phyloP scores from a whole-genome alignment of 1,140 invertebrate species.

The Helicoverpa armigera region DNA sequence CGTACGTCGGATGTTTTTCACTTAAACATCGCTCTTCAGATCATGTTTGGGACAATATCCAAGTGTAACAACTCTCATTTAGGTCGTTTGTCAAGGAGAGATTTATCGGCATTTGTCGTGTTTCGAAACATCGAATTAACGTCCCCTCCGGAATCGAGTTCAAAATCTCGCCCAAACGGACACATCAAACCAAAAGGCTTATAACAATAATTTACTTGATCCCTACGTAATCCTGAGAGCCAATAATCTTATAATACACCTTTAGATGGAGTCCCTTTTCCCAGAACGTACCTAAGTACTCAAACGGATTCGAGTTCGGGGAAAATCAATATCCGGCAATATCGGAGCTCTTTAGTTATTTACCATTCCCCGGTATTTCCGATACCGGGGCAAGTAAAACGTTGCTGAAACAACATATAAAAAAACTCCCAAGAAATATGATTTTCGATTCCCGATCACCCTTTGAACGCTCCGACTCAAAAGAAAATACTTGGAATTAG shows the following conservation, averaged over 20 bases:
- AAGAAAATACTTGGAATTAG: constrained; percentile 1
- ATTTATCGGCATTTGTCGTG: not conserved
- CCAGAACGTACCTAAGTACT: constrained; percentile 15
- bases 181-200: not conserved
- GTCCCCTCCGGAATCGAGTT: not conserved
- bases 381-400: constrained; percentile 10
- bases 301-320: constrained; percentile 13
- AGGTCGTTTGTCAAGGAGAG: not conserved
- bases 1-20: constrained; percentile 5
- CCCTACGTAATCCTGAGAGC: not conserved
- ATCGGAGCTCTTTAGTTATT: constrained; percentile 34
- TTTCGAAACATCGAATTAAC: not conserved
- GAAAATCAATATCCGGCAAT: constrained; percentile 35
- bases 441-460: not conserved
- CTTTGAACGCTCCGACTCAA: not conserved
- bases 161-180: not conserved
- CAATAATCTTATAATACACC: constrained; percentile 29
- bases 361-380: constrained; percentile 6
- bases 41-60: constrained; percentile 3
- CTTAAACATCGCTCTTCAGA: constrained; percentile 5
- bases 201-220: constrained; percentile 17
- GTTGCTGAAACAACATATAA: constrained; percentile 15
- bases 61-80: not conserved
- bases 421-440: not conserved
- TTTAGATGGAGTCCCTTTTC: constrained; percentile 1